Evolutionary conservation across 2,113 vertebrate genomes (phyloP).

Genomic region (Neogobius melanostomus): DNA sequence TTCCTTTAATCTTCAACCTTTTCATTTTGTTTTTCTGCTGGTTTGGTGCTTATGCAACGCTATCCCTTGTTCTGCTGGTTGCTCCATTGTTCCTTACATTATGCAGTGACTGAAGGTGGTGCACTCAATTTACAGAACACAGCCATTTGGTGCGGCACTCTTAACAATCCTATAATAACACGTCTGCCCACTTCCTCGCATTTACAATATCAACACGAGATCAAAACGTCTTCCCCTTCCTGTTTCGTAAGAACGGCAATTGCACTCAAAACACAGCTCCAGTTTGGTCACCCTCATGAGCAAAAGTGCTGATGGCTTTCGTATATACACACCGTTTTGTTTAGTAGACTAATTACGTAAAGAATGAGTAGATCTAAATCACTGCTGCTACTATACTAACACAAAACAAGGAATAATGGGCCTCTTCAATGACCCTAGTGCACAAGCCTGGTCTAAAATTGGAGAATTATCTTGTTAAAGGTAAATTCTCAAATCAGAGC

Average conservation of each 20-base stretch:
- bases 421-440: no score
- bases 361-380: no score
- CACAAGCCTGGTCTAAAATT: no score
- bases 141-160: background rate
- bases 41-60: background rate
- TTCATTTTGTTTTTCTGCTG: background rate
- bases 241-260: background rate
- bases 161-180: constrained; percentile 5
- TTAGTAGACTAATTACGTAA: background rate
- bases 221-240: constrained; percentile 2
- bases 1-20: background rate
- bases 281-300: background rate
- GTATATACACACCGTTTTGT: no score
- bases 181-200: constrained; percentile 5
- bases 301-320: no score
- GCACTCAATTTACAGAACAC: background rate
- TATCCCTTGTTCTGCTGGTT: background rate
- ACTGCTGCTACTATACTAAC: no score
- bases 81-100: background rate
- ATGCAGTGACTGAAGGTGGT: background rate
- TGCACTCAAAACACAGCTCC: background rate
- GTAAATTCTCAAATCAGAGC: no score
- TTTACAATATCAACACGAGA: constrained; percentile 5
- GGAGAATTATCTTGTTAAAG: no score
- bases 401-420: no score